Base-by-base conservation (phyloP, 2,888 invertebrate species). In the Penaeus monodon region DNA sequence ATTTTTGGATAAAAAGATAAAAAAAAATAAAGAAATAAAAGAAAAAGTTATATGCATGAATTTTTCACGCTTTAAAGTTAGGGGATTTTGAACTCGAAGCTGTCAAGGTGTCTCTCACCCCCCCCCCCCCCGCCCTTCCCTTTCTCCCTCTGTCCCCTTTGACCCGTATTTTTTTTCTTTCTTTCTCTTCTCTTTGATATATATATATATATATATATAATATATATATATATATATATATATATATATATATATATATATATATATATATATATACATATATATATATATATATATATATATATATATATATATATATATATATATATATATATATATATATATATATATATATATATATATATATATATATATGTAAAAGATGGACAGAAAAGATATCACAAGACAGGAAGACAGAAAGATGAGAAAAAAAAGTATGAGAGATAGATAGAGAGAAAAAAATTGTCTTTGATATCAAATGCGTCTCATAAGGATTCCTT, bases 201-300 rank as follows among this genome's bases (percentile, higher is more conserved):
- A 33, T 33, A 33, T 33, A 33, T 33, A 20, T 44, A 77, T 44
- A 77, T n/a, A 14, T 24, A 77, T n/a, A 44, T 44, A 8, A 8
- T n/a, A 77, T n/a, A 44, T 44, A 77, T 38, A 33, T 38, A 76
- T 33, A 38, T 22, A 76, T 57, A 77, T n/a, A 77, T n/a, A 77
- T 44, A 49, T 57, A 77, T 44, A 77, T 24, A 33, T 27, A 33
- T 10, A 33, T 29, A 38, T 76, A 38, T 76, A 38, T 76, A 38
- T 76, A 38, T 76, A 38, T 76, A 38, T 76, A 38, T 29, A 33
- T 33, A 33, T 33, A 33, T 33, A 33, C 33, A 1, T 33, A 33
- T 33, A 1, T 33, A 33, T 33, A 38, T 76, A 76, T 44, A 24
- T 44, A 17, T 22, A 77, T 17, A 22, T 33, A 24, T n/a, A 33